Evolutionary conservation across 2,113 vertebrate genomes (phyloP).

Genomic region (Siniperca chuatsi): DNA sequence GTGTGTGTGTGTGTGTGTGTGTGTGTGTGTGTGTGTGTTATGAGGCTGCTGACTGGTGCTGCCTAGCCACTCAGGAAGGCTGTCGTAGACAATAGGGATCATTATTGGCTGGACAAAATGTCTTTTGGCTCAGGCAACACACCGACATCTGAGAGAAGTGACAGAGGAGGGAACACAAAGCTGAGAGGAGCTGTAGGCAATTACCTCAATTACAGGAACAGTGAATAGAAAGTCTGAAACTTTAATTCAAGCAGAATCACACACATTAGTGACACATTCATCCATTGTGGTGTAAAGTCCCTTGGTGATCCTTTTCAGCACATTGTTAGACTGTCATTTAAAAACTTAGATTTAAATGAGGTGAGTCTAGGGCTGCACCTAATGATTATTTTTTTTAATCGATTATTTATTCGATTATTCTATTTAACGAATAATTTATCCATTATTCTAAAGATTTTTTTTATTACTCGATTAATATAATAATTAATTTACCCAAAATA

Average conservation of each 20-base stretch:
- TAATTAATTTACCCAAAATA: too few species aligned
- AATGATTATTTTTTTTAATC: too few species aligned
- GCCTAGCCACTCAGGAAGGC: slow-evolving; percentile 16
- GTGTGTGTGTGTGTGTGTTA: slow-evolving; percentile 5
- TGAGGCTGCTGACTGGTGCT: slow-evolving; percentile 43
- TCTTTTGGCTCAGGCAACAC: slow-evolving; percentile 15
- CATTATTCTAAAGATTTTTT: too few species aligned
- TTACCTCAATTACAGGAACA: slow-evolving; percentile 38
- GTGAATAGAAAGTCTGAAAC: slow-evolving; percentile 4
- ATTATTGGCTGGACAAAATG: slow-evolving; percentile 3
- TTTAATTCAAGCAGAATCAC: slow-evolving; percentile 10
- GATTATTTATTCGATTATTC: too few species aligned
- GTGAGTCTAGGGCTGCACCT: slow-evolving; percentile 32
- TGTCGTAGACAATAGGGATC: background rate
- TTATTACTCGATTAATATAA: too few species aligned
- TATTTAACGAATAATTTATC: too few species aligned
- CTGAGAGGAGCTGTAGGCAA: slow-evolving; percentile 24
- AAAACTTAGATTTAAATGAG: slow-evolving; percentile 69
- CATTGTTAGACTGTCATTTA: slow-evolving; percentile 15
- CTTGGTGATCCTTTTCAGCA: slow-evolving; percentile 36
- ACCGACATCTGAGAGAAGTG: slow-evolving; percentile 6
- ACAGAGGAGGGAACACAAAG: background rate
- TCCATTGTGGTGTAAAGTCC: slow-evolving; percentile 1
- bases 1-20: background rate
- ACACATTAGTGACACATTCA: slow-evolving; percentile 28